phyloP scores from a whole-genome alignment of 37 sponge, comb jelly and placozoan species.

The Mnemiopsis leidyi region DNA sequence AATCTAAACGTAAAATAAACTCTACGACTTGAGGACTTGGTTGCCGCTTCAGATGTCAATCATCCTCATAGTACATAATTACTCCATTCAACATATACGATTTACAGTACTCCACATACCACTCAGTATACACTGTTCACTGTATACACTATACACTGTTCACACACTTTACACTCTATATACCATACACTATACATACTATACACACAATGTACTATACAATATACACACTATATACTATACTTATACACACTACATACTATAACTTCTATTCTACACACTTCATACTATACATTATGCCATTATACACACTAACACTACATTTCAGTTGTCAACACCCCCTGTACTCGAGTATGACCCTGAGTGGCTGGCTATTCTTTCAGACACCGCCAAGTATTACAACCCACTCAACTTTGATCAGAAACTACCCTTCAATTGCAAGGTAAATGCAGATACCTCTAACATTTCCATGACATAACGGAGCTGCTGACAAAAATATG shows the following conservation, averaged over 20 bases:
- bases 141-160: neutral
- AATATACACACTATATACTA: neutral
- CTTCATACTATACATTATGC: neutral
- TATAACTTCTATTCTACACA: neutral
- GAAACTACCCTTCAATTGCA: too few species aligned
- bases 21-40: too few species aligned
- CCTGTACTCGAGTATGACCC: constrained; percentile 76
- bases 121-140: neutral
- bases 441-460: too few species aligned
- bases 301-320: neutral
- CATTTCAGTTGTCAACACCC: neutral
- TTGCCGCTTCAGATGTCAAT: too few species aligned
- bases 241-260: too few species aligned
- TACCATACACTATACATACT: neutral
- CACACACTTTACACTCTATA: too few species aligned
- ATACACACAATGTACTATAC: neutral
- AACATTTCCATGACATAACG: too few species aligned
- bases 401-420: constrained; percentile 61
- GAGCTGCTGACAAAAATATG: too few species aligned
- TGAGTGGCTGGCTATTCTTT: constrained; percentile 84
- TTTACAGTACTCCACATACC: too few species aligned
- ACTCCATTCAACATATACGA: too few species aligned
- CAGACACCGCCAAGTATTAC: constrained; percentile 66
- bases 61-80: too few species aligned
- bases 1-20: too few species aligned